Evolutionary conservation across 2,888 invertebrate genomes (phyloP).

Genomic region (Aspidiotus destructor): DNA sequence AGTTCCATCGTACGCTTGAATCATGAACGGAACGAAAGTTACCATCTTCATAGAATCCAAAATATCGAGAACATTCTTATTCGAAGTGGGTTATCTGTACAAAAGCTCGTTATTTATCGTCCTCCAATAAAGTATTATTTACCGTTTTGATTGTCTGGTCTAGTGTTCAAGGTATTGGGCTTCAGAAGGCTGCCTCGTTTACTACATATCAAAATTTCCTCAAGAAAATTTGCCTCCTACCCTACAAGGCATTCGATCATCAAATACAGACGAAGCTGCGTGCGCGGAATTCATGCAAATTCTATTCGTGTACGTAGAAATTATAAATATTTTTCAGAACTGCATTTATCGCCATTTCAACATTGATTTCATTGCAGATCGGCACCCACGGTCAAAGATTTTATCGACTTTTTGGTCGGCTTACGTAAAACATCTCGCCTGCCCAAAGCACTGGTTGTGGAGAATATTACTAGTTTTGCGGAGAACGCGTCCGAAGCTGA

Average conservation of each 20-base stretch:
- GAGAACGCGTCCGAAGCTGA: background rate
- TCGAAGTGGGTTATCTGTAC: conserved; percentile 15
- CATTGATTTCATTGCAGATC: conserved; percentile 4
- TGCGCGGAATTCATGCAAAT: conserved; percentile 22
- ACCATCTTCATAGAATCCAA: conserved; percentile 22
- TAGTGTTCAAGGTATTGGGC: conserved; percentile 26
- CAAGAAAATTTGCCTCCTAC: conserved; percentile 13
- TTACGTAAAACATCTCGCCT: conserved; percentile 10
- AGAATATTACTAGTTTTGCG: conserved; percentile 19
- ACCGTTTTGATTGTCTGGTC: background rate
- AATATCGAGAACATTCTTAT: conserved; percentile 12
- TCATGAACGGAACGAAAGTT: background rate
- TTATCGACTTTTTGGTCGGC: conserved; percentile 12
- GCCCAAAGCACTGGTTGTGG: conserved; percentile 20
- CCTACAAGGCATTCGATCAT: conserved; percentile 8
- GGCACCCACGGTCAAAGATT: conserved; percentile 1
- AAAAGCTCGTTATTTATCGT: background rate
- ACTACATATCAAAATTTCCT: conserved; percentile 5
- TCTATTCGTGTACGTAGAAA: conserved; percentile 11
- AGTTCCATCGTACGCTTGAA: too few relatives aligned
- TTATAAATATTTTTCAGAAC: background rate
- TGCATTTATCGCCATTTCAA: background rate
- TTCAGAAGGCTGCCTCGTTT: conserved; percentile 20
- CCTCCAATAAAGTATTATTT: too few relatives aligned
- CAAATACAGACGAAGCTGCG: background rate